phyloP scores from a whole-genome alignment of 2,113 vertebrate species.

The Vulpes lagopus region DNA sequence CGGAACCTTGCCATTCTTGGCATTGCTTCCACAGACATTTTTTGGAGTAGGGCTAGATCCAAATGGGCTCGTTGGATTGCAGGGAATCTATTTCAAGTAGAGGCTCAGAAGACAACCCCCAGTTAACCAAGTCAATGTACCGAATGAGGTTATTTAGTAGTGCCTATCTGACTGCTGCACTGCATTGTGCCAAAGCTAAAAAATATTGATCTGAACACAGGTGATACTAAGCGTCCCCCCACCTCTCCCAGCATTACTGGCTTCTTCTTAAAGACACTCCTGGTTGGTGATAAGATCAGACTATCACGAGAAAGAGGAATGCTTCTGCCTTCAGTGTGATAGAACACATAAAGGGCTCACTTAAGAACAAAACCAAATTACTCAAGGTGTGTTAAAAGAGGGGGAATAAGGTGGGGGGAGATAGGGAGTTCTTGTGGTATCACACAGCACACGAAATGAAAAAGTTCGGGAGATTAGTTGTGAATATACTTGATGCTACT shows the following conservation, averaged over 20 bases:
- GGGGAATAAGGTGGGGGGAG: neutral
- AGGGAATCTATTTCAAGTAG: neutral
- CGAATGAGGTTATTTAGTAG: neutral
- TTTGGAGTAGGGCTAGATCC: neutral
- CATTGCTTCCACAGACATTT: neutral
- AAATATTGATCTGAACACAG: neutral
- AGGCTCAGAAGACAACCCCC: neutral
- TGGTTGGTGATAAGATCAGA: neutral
- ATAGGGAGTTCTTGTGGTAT: neutral
- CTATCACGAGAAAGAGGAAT: neutral
- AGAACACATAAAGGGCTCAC: neutral
- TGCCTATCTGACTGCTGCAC: neutral
- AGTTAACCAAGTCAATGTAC: neutral
- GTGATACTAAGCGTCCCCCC: neutral
- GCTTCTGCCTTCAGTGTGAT: neutral
- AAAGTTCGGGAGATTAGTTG: neutral
- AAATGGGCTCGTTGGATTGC: neutral
- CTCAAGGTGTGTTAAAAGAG: neutral
- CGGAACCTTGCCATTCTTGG: neutral
- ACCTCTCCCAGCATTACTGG: neutral
- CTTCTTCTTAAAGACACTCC: neutral
- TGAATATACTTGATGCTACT: neutral
- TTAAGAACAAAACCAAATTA: neutral
- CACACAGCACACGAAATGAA: neutral
- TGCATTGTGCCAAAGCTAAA: neutral